Evolutionary conservation across 2,888 invertebrate species (phyloP).

Genomic region (Carpatolechia fugitivella): DNA sequence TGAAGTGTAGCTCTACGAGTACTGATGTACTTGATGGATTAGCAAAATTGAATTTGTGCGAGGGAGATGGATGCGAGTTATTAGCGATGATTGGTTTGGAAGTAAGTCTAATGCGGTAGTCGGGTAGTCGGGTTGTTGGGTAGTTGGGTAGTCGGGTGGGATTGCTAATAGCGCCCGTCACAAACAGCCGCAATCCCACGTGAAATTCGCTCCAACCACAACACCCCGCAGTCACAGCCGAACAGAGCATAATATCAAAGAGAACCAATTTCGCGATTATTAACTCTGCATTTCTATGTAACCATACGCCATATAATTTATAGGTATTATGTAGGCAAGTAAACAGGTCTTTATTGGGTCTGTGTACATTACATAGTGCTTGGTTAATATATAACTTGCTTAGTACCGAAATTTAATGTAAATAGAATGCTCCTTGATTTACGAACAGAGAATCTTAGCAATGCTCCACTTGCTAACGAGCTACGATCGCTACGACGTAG

Average conservation of each 20-base stretch:
- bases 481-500: no score
- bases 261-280: slow-evolving; percentile 6
- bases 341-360: no score
- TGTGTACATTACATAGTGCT: no score
- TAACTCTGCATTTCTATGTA: neutral
- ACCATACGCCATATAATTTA: no score
- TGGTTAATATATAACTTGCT: no score
- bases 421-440: no score
- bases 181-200: neutral
- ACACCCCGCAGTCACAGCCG: neutral
- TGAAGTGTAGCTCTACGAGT: neutral
- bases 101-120: slow-evolving; percentile 4
- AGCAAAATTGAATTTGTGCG: slow-evolving; percentile 15
- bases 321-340: no score
- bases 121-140: no score
- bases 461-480: no score
- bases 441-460: no score
- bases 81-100: slow-evolving; percentile 16
- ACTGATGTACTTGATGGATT: slow-evolving; percentile 16
- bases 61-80: slow-evolving; percentile 17
- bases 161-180: slow-evolving; percentile 1
- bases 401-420: no score
- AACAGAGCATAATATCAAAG: neutral
- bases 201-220: neutral
- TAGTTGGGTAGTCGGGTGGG: neutral